Evolutionary conservation across 2,797 vertebrate genomes (phyloP), one percentile per base, ranked within the genome.

Genomic region (Pangasius macronema): DNA sequence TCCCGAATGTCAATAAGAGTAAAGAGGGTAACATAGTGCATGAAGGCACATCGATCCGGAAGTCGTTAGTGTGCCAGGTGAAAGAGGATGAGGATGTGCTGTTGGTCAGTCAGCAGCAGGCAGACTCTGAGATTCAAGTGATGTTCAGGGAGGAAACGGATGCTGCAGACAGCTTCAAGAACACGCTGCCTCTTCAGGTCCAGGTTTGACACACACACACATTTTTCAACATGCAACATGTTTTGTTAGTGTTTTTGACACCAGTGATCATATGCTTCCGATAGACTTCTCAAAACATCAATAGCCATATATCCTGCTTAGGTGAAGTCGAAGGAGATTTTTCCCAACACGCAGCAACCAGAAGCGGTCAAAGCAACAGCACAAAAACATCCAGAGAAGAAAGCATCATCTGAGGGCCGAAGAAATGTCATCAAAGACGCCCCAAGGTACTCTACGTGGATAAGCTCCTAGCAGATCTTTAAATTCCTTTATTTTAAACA

Each of bases 251-350:
- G 27, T 72, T 42, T 14, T 73, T 24, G 42, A 75, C 72, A 10
- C 14, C 24, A 42, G 1, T 73, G 39, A 73, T 72, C 68, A 22
- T 42, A 18, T 7, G 3, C 36, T 76, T 55, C 49, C 27, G 46
- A 36, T 57, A 55, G 55, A 13, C 22, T 30, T 72, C 67, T 46
- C 8, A 49, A 42, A 9, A 67, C 42, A 5, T n/a, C 27, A 27
- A n/a, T 84, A 30, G 22, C 53, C 1, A 4, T 92, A 8, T 77
- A 7, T 10, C 61, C 55, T 89, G 83, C 84, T 0, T 70, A 95
- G 95, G 93, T 93, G 13, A 94, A 92, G 76, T 94, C 94, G 0
- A 91, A 93, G 24, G 91, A 91, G 18, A 88, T 92, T 72, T 80
- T 77, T 68, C 65, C 30, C n/a, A 57, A 24, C 16, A 57, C 0